Percentiles rank a stretch among this genome's conserved stretches.
phyloP scores from a whole-genome alignment of 1,140 invertebrate species.

The Megalopta genalis region DNA sequence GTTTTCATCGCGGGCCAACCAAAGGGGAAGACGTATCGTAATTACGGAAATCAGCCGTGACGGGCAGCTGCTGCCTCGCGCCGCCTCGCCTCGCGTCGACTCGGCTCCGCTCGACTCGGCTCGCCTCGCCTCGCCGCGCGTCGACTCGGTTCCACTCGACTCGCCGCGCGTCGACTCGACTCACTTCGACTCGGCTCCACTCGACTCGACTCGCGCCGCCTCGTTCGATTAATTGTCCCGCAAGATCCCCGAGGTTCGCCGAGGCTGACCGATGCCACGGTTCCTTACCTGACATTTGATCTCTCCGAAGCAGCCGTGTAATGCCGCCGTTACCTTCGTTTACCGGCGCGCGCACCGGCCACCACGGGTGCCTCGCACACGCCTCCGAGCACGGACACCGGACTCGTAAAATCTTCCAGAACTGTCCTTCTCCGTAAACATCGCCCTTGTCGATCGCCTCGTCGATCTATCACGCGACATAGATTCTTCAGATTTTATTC shows the following conservation, averaged over 20 bases:
- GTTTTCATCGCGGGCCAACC: constrained; percentile 12
- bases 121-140: constrained; percentile 9
- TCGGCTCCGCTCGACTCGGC: too few relatives aligned
- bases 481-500: too few relatives aligned
- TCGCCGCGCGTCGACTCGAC: not conserved
- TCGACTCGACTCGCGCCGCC: not conserved
- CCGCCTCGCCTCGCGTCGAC: too few relatives aligned
- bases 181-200: constrained; percentile 6
- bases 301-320: constrained; percentile 9
- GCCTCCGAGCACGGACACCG: too few relatives aligned
- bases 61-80: constrained; percentile 45
- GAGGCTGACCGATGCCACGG: not conserved
- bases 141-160: too few relatives aligned
- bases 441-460: too few relatives aligned
- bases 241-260: constrained; percentile 13
- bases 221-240: constrained; percentile 51
- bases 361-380: too few relatives aligned
- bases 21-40: constrained; percentile 44
- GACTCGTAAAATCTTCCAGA: too few relatives aligned
- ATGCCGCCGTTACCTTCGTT: not conserved
- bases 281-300: constrained; percentile 32
- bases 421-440: too few relatives aligned
- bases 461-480: too few relatives aligned
- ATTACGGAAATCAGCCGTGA: constrained; percentile 58
- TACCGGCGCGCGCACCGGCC: not conserved